Percentiles rank a stretch among this genome's conserved stretches.
Conservation (phyloP, 2,797 vertebrate genomes). For the Picus viridis region DNA sequence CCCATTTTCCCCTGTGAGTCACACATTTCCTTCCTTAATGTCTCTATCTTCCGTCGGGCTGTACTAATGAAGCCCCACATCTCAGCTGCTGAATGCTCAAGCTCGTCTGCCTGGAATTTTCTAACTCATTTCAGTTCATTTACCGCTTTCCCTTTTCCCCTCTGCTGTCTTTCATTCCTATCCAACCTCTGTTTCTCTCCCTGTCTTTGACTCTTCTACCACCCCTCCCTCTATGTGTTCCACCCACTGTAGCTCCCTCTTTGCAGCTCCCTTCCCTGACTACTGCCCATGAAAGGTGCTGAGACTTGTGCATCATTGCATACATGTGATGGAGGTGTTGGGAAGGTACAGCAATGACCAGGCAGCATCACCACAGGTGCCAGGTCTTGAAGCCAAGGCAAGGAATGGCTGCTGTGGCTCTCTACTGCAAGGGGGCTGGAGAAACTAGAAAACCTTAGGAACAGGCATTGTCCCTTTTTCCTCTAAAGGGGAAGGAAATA, state of each 20-base stretch:
- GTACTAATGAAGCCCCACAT: conserved; percentile 75
- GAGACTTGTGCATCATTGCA: not conserved
- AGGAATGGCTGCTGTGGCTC: not conserved
- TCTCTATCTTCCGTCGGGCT: conserved; percentile 73
- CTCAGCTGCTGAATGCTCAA: conserved; percentile 67
- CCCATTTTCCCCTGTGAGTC: conserved; percentile 74
- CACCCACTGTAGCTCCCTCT: not conserved
- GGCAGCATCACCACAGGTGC: rapidly evolving
- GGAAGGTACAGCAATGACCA: not conserved
- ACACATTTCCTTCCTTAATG: conserved; percentile 77
- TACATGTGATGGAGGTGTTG: rapidly evolving
- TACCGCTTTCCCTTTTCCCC: conserved; percentile 10
- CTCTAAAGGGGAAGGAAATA: not conserved
- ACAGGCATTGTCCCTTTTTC: not conserved
- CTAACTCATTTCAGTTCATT: conserved; percentile 52
- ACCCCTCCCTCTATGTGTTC: not conserved
- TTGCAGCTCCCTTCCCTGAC: not conserved
- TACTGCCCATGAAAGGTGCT: not conserved
- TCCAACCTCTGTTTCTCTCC: not conserved
- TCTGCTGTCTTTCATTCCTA: not conserved
- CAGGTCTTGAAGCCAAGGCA: not conserved
- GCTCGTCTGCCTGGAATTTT: conserved; percentile 60
- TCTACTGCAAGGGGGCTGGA: not conserved
- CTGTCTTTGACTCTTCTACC: not conserved
- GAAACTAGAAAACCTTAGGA: not conserved